Percentiles rank a stretch among this genome's conserved stretches.
Conservation (phyloP, 2,113 vertebrate species). For the Lagopus leucura region DNA sequence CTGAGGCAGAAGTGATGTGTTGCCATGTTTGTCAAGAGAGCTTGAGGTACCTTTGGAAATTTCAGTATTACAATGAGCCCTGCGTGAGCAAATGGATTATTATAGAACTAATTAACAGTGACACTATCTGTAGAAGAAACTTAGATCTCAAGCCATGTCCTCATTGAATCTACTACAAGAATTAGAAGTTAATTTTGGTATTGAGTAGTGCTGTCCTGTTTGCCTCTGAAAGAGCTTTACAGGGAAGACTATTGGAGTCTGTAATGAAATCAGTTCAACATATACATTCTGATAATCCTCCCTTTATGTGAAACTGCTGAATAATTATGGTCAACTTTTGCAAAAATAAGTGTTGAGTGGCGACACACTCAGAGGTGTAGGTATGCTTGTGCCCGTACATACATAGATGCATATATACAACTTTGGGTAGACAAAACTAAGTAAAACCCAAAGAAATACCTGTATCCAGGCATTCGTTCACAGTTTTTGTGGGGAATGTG, state of each 20-base stretch:
- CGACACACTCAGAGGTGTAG: accelerated
- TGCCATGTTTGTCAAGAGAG: background rate
- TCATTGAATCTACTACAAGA: background rate
- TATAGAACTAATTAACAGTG: background rate
- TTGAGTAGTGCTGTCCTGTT: background rate
- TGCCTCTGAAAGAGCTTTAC: background rate
- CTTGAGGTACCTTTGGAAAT: background rate
- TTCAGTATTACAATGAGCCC: background rate
- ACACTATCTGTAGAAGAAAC: background rate
- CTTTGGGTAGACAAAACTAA: background rate
- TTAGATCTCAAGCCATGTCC: background rate
- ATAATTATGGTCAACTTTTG: background rate
- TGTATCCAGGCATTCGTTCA: background rate
- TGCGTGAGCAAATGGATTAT: background rate
- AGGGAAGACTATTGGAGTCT: background rate
- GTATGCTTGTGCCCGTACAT: no score
- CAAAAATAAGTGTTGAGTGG: background rate
- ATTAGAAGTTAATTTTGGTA: background rate
- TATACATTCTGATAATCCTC: background rate
- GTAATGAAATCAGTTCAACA: background rate
- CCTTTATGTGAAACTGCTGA: background rate
- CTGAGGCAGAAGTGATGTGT: background rate
- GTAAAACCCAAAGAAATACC: background rate
- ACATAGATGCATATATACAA: background rate
- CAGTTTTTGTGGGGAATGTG: background rate